Base-by-base conservation (phyloP, 2,888 invertebrate genomes). In the Yponomeuta evonymella region DNA sequence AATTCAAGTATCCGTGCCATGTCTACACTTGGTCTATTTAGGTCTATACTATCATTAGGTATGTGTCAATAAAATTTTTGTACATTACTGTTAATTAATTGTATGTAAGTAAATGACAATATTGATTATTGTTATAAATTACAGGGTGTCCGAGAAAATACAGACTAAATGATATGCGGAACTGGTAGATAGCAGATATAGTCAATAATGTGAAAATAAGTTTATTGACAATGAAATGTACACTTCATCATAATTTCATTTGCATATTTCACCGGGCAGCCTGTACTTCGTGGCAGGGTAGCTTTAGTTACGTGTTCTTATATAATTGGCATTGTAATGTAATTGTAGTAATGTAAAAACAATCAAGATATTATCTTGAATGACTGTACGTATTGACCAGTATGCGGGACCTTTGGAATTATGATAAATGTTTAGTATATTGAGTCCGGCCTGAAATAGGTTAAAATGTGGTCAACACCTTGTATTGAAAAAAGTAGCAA, bases 241-340 rank as follows among this genome's bases (percentile, higher is more conserved):
- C 2, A 51, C 6, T 51, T 51, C 10, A 51, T 12, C 4, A 12
- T 2, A 51, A 51, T 8, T 8, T 51, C 4, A 12, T 58, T 15
- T 15, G 12, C 15, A 15, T 5, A 58, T 58, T 15, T 15, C 51
- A 51, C 51, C 8, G 64, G 29, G 9, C 64, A 64, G 64, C 29
- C 64, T 64, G 64, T 29, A 64, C 64, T 64, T 64, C 64, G n/a
- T 64, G 64, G 64, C 64, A 64, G 64, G 64, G 64, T 64, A 64
- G 51, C 15, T 58, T 12, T 58, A 58, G 51, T 58, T 58, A 58
- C 15, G 6, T 58, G 12, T 58, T 15, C 3, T 58, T 4, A 58
- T 58, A 43, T 43, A 43, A 43, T 43, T 43, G 43, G 43, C 11
- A 29, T 64, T 6, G 64, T 64, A 30, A 51, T 51, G 64, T 30